These are phyloP conservation scores for Eclectus roratus DNA, from an alignment of 2,113 vertebrate genomes.

Conservation along the genomic window DNA sequence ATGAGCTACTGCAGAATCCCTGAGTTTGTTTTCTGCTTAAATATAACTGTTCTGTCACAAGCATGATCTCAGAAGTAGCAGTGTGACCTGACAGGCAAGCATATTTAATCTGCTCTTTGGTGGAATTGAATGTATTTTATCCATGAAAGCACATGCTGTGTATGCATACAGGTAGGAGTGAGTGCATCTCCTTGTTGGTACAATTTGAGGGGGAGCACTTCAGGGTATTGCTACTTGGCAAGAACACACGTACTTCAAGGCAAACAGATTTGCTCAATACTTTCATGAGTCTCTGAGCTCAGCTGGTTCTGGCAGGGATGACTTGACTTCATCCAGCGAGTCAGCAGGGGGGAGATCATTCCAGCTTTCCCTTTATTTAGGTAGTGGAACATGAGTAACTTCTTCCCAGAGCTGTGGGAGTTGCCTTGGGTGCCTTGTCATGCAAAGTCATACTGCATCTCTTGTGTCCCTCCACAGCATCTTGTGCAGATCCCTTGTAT, in stretches of 20 bases:
- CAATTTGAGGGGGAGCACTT: neutral
- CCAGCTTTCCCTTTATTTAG: constrained; percentile 14
- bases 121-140: neutral
- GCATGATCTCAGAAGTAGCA: neutral
- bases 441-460: fast-evolving
- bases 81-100: neutral
- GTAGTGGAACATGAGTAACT: neutral
- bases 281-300: constrained; percentile 20
- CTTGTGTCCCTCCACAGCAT: fast-evolving
- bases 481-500: neutral
- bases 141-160: neutral
- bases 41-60: neutral
- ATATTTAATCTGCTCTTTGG: neutral
- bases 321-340: neutral
- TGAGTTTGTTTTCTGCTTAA: neutral
- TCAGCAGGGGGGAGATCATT: neutral
- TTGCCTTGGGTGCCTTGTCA: neutral
- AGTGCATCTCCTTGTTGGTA: neutral
- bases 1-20: neutral
- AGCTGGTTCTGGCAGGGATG: neutral
- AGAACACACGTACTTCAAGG: neutral
- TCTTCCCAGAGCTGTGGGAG: neutral
- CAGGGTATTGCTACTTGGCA: neutral
- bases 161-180: neutral
- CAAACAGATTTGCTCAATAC: constrained; percentile 28